Evolutionary conservation across 2,113 vertebrate genomes (phyloP).

Genomic region (Danionella cerebrum): DNA sequence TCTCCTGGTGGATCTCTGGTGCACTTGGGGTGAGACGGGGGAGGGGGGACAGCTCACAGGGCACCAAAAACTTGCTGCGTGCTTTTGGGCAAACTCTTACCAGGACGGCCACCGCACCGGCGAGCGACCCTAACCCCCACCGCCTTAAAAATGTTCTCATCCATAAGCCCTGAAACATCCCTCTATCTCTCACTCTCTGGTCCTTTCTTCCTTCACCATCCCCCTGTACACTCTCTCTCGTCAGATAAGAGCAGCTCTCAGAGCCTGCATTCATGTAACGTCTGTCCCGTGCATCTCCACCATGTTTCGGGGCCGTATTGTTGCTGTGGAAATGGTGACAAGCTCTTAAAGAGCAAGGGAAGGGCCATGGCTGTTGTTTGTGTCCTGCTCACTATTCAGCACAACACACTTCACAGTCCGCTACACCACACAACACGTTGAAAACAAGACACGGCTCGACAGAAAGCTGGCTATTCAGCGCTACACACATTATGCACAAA

Average conservation of each 20-base stretch:
- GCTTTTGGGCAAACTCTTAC: too few relatives aligned
- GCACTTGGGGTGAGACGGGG: too few relatives aligned
- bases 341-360: constrained; percentile 6
- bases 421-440: constrained; percentile 17
- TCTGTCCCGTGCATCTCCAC: neutral
- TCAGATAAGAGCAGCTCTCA: neutral
- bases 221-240: neutral
- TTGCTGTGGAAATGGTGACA: constrained; percentile 14
- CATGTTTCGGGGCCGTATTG: neutral
- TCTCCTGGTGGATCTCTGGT: too few relatives aligned
- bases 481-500: constrained; percentile 25
- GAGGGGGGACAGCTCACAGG: too few relatives aligned
- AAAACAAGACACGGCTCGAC: constrained; percentile 10
- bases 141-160: too few relatives aligned
- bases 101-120: too few relatives aligned
- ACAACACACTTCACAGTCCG: constrained; percentile 20
- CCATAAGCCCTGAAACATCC: constrained; percentile 1
- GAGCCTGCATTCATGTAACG: constrained; percentile 7
- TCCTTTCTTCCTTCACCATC: neutral
- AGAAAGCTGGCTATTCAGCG: constrained; percentile 9
- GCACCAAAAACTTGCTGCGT: too few relatives aligned
- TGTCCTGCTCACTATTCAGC: constrained; percentile 32
- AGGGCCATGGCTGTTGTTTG: constrained; percentile 31
- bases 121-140: too few relatives aligned
- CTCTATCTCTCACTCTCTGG: constrained; percentile 10